Conservation (phyloP, 2,888 invertebrate species). For the Cephus rjabovi region DNA sequence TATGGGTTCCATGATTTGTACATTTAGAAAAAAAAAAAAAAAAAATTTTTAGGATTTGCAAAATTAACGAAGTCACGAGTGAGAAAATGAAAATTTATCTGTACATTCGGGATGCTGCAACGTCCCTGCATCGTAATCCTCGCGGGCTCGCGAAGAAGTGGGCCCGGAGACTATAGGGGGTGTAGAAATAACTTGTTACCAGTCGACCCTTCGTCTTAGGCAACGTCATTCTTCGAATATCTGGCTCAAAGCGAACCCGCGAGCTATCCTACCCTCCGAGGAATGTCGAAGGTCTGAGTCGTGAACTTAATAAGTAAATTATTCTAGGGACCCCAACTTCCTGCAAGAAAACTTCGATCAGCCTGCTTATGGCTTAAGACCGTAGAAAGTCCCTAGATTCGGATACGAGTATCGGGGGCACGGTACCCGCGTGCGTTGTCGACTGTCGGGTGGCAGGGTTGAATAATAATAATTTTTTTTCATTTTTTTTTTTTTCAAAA, state of each 20-base stretch:
- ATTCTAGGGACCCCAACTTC: conserved; percentile 37
- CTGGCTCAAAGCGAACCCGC: conserved; percentile 63
- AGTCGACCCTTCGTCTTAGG: conserved; percentile 26
- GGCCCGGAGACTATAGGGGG: neutral
- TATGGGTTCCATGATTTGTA: neutral
- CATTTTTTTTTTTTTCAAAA: neutral
- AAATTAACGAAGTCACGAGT: no score
- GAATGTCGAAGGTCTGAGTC: conserved; percentile 60
- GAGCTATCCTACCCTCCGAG: conserved; percentile 56
- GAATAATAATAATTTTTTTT: neutral
- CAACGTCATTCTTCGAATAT: conserved; percentile 60
- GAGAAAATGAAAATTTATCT: no score
- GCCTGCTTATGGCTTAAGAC: neutral
- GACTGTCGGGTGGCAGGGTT: neutral
- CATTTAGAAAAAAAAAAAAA: neutral
- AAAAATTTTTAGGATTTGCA: neutral
- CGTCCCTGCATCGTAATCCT: neutral
- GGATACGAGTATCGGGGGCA: no score
- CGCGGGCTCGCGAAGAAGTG: neutral
- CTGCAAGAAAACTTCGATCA: neutral
- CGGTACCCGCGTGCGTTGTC: no score
- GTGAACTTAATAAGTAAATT: conserved; percentile 66
- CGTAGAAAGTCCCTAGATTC: neutral
- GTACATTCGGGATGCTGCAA: neutral
- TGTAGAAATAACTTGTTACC: neutral